phyloP scores from a whole-genome alignment of 2,888 invertebrate genomes.

The Saturnia japonica region DNA sequence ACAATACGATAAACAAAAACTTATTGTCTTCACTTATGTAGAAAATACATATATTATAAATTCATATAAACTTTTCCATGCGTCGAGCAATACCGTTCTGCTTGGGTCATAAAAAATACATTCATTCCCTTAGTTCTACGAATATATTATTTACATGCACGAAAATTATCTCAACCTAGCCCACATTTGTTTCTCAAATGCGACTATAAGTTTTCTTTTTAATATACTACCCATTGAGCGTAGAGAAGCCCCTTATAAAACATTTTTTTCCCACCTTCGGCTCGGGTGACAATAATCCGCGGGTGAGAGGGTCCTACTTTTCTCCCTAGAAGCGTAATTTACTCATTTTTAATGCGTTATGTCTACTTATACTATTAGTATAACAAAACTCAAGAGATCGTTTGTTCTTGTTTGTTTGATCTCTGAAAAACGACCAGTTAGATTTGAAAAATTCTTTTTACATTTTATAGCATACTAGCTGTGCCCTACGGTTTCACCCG shows the following conservation, averaged over 20 bases:
- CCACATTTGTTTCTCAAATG: constrained; percentile 1
- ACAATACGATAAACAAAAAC: constrained; percentile 41
- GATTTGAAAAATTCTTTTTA: no score
- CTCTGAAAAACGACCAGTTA: no score
- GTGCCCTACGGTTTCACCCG: no score
- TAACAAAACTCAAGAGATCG: no score
- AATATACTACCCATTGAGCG: not conserved
- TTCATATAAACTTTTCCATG: constrained; percentile 43
- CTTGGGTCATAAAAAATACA: constrained; percentile 43
- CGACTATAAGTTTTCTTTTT: not conserved
- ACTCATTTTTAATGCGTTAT: no score
- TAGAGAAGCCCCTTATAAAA: not conserved
- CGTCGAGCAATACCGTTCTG: constrained; percentile 31
- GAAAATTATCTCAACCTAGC: constrained; percentile 10
- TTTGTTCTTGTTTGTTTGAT: no score
- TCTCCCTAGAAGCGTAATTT: no score
- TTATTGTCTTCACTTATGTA: constrained; percentile 38
- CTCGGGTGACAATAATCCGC: no score
- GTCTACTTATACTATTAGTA: no score
- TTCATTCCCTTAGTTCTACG: constrained; percentile 27
- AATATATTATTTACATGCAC: not conserved
- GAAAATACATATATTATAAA: constrained; percentile 43
- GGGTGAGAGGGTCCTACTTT: no score
- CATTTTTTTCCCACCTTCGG: no score
- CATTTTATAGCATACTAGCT: no score